Conservation (phyloP, 2,888 invertebrate genomes). For the Cerceris rybyensis region DNA sequence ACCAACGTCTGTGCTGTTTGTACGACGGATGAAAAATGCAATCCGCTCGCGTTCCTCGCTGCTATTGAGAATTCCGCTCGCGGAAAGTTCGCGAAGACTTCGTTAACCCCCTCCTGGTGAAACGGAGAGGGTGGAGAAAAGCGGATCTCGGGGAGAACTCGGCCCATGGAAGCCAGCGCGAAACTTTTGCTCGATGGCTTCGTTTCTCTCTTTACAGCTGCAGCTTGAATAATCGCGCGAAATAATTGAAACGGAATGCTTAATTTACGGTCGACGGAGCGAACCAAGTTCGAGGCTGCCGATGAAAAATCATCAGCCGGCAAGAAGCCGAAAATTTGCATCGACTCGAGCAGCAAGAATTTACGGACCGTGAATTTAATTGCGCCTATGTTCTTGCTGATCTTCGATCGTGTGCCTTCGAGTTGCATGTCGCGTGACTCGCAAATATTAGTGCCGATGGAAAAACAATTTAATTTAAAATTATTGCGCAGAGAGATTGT, state of each 20-base stretch:
- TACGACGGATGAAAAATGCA: conserved; percentile 55
- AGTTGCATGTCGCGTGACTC: not conserved
- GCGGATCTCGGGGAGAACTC: conserved; percentile 30
- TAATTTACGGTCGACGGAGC: conserved; percentile 40
- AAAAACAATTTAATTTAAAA: not conserved
- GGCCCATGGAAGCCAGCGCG: conserved; percentile 10
- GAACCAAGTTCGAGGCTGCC: not conserved
- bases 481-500: no score
- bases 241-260: conserved; percentile 67
- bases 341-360: not conserved
- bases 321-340: not conserved
- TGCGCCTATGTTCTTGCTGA: not conserved
- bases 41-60: conserved; percentile 25
- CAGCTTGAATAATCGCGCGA: conserved; percentile 54
- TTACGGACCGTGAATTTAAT: conserved; percentile 4
- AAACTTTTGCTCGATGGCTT: conserved; percentile 48
- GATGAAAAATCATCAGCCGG: conserved; percentile 23
- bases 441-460: not conserved
- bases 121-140: conserved; percentile 14
- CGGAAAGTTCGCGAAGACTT: conserved; percentile 52
- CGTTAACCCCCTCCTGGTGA: conserved; percentile 42
- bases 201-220: not conserved
- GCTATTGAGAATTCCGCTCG: conserved; percentile 43
- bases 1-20: conserved; percentile 20
- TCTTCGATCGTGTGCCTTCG: not conserved